Base-by-base conservation (phyloP, 2,888 invertebrate species). In the Matsumyia berberina region DNA sequence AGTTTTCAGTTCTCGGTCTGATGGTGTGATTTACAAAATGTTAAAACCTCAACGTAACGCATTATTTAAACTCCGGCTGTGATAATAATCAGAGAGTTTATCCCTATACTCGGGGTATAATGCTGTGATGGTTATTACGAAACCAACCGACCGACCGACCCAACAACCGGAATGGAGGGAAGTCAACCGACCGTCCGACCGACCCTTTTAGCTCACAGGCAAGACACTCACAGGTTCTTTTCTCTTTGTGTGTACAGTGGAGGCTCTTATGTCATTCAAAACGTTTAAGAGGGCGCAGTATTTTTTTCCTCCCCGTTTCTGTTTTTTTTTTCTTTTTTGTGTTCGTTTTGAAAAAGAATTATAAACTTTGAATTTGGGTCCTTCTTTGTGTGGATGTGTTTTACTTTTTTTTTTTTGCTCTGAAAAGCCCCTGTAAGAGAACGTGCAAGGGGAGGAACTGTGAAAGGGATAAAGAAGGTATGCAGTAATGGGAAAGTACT, bases 251-350 rank as follows among this genome's bases (percentile, higher is more conserved):
- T 12, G 33, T 53, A 44, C 51, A 62, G 44, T 29, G 35, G 15
- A 57, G 55, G 33, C 70, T 60, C 72, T 72, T 66, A 67, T 82
- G 77, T 72, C 82, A 77, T 72, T 72, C 70, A 64, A 69, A 80
- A 55, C 46, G 49, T 69, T 69, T 35, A 69, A 55, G 62, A 62
- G 69, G 69, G 17, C 29, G 37, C 37, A 58, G n/a, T 46, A 24
- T 44, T 53, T 62, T 53, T 51, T 49, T 79, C 44, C 49, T 39
- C n/a, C 12, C 19, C 29, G 4, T 60, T 73, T 44, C 17, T 60
- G n/a, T n/a, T n/a, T 35, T 12, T n/a, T 2, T 8, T 15, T 29
- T 69, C 17, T 46, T 17, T 12, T 35, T 35, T 53, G 29, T 29
- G 39, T 39, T 58, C 66, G 58, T 70, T 24, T 72, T 66, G 39